Percentiles rank a stretch among this genome's conserved stretches.
Evolutionary conservation across 2,888 invertebrate genomes (phyloP).

Genomic region (Caenorhabditis wallacei): DNA sequence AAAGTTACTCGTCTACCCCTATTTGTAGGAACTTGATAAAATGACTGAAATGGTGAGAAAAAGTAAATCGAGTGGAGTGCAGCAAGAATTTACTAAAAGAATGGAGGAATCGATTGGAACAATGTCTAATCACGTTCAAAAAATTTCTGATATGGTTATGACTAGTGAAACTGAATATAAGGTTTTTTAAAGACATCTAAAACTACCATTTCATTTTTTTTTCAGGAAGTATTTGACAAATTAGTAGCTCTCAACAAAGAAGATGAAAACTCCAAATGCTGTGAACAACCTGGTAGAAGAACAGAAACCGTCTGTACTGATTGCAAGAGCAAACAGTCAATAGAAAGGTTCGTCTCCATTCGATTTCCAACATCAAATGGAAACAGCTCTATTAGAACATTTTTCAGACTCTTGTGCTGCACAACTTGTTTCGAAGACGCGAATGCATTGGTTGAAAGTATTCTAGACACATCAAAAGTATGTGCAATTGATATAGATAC

Average conservation of each 20-base stretch:
- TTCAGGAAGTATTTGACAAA: background rate
- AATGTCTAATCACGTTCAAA: background rate
- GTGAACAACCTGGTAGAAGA: background rate
- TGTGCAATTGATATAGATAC: background rate
- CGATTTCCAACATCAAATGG: too few species aligned
- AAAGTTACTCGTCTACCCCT: too few species aligned
- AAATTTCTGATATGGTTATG: too few species aligned
- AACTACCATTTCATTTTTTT: background rate
- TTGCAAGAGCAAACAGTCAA: background rate
- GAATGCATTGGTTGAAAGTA: background rate
- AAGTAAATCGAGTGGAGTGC: slow-evolving; percentile 11
- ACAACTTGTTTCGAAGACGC: background rate
- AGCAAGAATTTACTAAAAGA: slow-evolving; percentile 12
- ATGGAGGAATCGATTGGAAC: background rate
- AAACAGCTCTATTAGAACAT: background rate
- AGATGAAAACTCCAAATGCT: background rate
- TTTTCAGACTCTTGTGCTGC: slow-evolving; percentile 26
- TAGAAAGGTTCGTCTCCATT: background rate
- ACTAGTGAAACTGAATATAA: background rate
- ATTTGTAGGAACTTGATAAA: slow-evolving; percentile 8
- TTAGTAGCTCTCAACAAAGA: background rate
- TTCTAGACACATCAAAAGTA: background rate
- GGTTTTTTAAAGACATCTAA: too few species aligned
- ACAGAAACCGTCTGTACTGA: background rate
- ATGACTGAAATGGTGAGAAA: slow-evolving; percentile 35